A percentile compares a stretch with the other conserved stretches of the same genome.
phyloP scores from a whole-genome alignment of 1,140 invertebrate species.

The Arctopsyche grandis region DNA sequence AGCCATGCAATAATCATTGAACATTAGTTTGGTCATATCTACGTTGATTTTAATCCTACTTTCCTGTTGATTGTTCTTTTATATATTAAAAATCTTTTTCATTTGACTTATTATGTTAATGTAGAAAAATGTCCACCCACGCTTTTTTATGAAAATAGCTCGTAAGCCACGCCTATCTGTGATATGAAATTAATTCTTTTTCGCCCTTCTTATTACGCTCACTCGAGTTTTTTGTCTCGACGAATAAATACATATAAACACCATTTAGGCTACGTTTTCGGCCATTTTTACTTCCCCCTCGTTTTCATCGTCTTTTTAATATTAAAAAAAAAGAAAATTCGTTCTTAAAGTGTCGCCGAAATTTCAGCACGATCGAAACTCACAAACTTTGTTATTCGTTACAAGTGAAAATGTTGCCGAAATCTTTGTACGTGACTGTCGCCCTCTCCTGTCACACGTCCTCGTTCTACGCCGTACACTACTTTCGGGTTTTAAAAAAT shows the following conservation, averaged over 20 bases:
- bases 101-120: neutral
- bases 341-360: too few species aligned
- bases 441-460: neutral
- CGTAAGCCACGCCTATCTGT: neutral
- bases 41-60: too few species aligned
- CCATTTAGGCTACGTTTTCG: neutral
- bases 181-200: neutral
- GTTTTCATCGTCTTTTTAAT: neutral
- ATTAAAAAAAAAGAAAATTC: neutral
- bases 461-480: neutral
- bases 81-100: neutral
- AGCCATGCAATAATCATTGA: too few species aligned
- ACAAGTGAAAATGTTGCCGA: neutral
- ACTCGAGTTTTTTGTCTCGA: neutral
- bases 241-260: constrained; percentile 24
- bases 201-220: constrained; percentile 1
- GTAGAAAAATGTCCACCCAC: neutral
- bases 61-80: too few species aligned
- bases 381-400: neutral
- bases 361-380: too few species aligned
- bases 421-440: neutral
- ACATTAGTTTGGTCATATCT: too few species aligned
- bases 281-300: neutral
- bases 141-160: neutral
- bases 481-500: too few species aligned